These are phyloP conservation scores for Halictus ligatus DNA, from an alignment of 2,888 invertebrate genomes.

Conservation along the genomic window DNA sequence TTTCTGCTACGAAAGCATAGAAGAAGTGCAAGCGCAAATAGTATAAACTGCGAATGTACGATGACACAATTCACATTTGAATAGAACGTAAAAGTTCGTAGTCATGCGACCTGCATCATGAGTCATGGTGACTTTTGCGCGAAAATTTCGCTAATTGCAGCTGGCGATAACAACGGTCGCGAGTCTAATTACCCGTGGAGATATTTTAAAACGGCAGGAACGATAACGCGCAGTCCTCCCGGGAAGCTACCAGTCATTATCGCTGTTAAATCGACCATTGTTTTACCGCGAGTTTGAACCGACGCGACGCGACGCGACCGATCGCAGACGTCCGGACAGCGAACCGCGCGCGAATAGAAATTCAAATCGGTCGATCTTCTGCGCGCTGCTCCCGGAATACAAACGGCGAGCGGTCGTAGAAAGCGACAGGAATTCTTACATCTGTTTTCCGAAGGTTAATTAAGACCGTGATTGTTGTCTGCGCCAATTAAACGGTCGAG, in stretches of 20 bases:
- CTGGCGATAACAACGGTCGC: background rate
- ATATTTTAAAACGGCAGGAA: background rate
- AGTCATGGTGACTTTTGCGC: slow-evolving; percentile 52
- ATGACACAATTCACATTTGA: background rate
- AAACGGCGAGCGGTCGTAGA: slow-evolving; percentile 21
- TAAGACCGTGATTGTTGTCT: slow-evolving; percentile 47
- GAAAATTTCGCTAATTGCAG: background rate
- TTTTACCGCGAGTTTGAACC: background rate
- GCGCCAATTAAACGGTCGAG: slow-evolving; percentile 45
- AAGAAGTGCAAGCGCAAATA: no score
- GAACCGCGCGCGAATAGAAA: slow-evolving; percentile 1
- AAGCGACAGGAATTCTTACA: slow-evolving; percentile 27
- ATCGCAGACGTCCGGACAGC: background rate
- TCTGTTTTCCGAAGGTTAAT: slow-evolving; percentile 38
- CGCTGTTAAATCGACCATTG: background rate
- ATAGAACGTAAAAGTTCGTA: background rate
- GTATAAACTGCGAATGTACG: background rate
- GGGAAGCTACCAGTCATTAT: background rate
- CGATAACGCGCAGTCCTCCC: background rate
- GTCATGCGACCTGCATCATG: slow-evolving; percentile 24
- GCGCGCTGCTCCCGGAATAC: slow-evolving; percentile 5
- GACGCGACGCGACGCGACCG: no score
- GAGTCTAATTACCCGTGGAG: background rate
- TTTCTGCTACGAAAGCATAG: no score
- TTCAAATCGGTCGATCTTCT: background rate